Conservation (phyloP, 2,113 vertebrate species). For the Bujurquina vittata region DNA sequence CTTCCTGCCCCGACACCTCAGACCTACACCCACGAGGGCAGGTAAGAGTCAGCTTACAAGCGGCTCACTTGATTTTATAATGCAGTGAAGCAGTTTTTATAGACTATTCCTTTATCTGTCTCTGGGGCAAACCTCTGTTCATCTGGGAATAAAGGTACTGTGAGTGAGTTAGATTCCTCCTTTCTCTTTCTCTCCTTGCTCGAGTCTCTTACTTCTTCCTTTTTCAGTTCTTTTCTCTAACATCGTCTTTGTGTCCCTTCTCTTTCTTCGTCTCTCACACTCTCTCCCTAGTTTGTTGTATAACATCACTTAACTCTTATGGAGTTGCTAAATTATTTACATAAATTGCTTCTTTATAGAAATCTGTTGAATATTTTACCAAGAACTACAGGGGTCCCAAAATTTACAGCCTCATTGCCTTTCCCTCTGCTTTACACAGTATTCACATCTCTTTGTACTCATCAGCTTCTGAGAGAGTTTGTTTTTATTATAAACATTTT, state of each 20-base stretch:
- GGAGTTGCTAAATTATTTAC: constrained; percentile 75
- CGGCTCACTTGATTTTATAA: constrained; percentile 15
- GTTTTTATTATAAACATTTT: constrained; percentile 48
- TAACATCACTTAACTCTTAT: constrained; percentile 73
- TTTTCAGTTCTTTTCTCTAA: background rate
- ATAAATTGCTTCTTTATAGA: constrained; percentile 57
- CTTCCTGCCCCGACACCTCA: constrained; percentile 85
- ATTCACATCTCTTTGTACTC: constrained; percentile 10
- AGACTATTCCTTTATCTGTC: constrained; percentile 26
- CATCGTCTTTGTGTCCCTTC: constrained; percentile 3
- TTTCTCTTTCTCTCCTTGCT: background rate
- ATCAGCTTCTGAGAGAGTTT: background rate
- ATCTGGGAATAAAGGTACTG: constrained; percentile 24
- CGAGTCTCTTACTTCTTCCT: background rate
- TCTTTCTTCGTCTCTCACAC: background rate
- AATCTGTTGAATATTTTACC: constrained; percentile 71
- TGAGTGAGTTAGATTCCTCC: constrained; percentile 2
- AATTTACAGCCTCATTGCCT: constrained; percentile 34
- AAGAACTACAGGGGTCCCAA: constrained; percentile 32
- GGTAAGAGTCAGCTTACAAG: constrained; percentile 75
- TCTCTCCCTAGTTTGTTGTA: constrained; percentile 39
- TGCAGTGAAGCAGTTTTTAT: constrained; percentile 35
- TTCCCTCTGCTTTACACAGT: constrained; percentile 19
- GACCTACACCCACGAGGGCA: constrained; percentile 91
- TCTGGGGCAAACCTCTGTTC: constrained; percentile 31